Evolutionary conservation across 30 jellyfish, hydroid and myxozoan genomes (phyloP).

Genomic region (Mastigias papua): DNA sequence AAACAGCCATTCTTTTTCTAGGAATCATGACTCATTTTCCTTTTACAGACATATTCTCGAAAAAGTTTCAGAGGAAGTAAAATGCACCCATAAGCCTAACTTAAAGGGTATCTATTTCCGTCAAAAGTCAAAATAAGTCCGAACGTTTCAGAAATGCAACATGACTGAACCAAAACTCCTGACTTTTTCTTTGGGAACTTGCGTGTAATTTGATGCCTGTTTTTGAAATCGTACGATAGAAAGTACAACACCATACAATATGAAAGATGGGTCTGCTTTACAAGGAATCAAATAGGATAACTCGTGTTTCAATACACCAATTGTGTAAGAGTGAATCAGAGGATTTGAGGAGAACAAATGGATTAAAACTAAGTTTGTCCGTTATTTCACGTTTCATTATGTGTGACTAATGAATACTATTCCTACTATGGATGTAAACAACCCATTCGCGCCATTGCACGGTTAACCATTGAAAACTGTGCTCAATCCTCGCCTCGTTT

Average conservation of each 20-base stretch:
- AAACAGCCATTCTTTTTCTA: not conserved
- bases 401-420: not conserved
- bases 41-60: no score
- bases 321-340: slow-evolving; percentile 19
- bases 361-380: slow-evolving; percentile 15
- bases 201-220: slow-evolving; percentile 13
- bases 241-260: no score
- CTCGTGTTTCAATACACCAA: not conserved
- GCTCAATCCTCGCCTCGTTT: not conserved
- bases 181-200: not conserved
- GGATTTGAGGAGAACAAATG: not conserved
- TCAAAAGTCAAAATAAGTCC: not conserved
- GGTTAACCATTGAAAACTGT: not conserved
- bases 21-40: not conserved
- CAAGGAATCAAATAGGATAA: slow-evolving; percentile 5
- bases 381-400: not conserved
- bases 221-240: slow-evolving; percentile 9
- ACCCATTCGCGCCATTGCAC: not conserved
- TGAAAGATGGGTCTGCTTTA: not conserved
- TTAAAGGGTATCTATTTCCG: slow-evolving; percentile 4
- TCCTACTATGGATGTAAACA: not conserved
- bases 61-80: slow-evolving; percentile 7
- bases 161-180: not conserved
- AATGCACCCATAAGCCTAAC: not conserved
- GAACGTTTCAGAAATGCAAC: not conserved